Evolutionary conservation across 2,113 vertebrate genomes (phyloP).

Genomic region (Anarhynchus alexandrinus): DNA sequence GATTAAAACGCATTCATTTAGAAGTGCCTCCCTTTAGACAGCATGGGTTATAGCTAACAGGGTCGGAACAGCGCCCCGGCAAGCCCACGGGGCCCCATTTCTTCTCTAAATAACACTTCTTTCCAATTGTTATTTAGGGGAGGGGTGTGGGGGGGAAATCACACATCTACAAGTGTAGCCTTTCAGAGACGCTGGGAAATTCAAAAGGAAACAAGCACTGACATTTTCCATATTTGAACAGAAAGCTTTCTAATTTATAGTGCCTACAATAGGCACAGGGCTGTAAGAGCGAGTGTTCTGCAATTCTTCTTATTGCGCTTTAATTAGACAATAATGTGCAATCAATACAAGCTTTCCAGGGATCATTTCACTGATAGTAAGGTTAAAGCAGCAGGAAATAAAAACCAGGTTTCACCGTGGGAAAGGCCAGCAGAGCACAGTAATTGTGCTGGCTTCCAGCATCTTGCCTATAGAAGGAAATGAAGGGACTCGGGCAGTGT

Average conservation of each 20-base stretch:
- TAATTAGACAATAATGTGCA: slow-evolving; percentile 54
- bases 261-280: neutral
- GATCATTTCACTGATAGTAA: slow-evolving; percentile 36
- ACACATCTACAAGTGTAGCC: neutral
- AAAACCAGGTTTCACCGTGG: slow-evolving; percentile 39
- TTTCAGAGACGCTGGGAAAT: neutral
- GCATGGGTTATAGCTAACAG: neutral
- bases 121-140: neutral
- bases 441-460: neutral
- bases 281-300: neutral
- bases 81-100: neutral
- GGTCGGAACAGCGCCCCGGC: neutral
- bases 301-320: slow-evolving; percentile 19
- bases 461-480: slow-evolving; percentile 9
- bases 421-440: slow-evolving; percentile 44
- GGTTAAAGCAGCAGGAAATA: slow-evolving; percentile 56
- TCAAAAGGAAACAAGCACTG: slow-evolving; percentile 16
- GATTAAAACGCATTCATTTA: neutral
- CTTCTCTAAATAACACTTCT: neutral
- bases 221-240: slow-evolving; percentile 17
- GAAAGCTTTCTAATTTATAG: slow-evolving; percentile 14
- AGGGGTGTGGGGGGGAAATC: too few species aligned
- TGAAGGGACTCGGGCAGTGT: neutral
- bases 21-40: neutral
- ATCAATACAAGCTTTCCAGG: slow-evolving; percentile 54